Evolutionary conservation across 2,797 vertebrate species (phyloP).

Genomic region (Clarias fuscus): DNA sequence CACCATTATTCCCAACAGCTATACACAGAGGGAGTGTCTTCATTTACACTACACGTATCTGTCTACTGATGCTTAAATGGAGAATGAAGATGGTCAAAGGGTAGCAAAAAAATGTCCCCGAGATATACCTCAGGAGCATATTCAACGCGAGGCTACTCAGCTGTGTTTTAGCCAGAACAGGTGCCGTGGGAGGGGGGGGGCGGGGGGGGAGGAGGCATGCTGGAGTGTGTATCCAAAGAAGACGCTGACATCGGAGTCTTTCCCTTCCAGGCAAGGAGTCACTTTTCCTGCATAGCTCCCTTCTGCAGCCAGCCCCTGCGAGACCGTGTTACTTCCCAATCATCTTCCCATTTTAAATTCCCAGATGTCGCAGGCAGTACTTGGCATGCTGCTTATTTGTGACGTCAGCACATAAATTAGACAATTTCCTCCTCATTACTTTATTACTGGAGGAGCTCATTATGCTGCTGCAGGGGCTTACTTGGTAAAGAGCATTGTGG

Average conservation of each 20-base stretch:
- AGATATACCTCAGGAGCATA: background rate
- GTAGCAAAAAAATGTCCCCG: background rate
- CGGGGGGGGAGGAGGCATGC: background rate
- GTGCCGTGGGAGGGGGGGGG: constrained; percentile 21
- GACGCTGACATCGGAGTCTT: constrained; percentile 61
- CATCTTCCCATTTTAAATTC: constrained; percentile 61
- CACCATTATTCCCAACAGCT: background rate
- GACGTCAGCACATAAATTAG: constrained; percentile 26
- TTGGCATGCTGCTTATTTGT: constrained; percentile 24
- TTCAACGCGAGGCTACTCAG: background rate
- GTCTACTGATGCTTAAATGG: background rate
- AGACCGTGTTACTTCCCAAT: constrained; percentile 51
- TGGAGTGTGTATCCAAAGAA: constrained; percentile 43
- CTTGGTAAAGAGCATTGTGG: background rate
- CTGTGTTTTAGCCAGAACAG: constrained; percentile 47
- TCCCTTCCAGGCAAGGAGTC: constrained; percentile 54
- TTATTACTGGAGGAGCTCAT: constrained; percentile 29
- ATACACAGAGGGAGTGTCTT: background rate
- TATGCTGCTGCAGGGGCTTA: constrained; percentile 20
- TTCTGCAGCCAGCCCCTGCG: constrained; percentile 27
- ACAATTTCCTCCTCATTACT: constrained; percentile 26
- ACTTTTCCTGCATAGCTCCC: constrained; percentile 61
- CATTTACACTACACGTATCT: background rate
- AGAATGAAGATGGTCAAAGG: background rate
- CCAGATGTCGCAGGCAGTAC: constrained; percentile 10